Base-by-base conservation (phyloP, 2,113 vertebrate species). In the Alethe castanea region DNA sequence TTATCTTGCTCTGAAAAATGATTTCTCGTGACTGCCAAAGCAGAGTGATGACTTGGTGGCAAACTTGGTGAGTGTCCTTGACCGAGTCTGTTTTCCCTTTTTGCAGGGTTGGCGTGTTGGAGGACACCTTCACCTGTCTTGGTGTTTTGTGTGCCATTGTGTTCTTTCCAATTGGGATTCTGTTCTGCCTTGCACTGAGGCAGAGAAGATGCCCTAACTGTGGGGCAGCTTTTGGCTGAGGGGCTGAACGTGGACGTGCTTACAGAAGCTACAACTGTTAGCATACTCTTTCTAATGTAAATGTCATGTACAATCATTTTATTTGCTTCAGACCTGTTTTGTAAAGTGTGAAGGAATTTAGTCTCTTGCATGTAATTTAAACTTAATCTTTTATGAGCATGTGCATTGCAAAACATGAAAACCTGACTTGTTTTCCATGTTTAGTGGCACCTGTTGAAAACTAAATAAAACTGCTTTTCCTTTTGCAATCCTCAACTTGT, bases 141-240 rank as follows among this genome's bases (percentile, higher is more conserved):
- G 99, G 99, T 64, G 98, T 99, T 97, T 82, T 99, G 87, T 98
- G 99, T 95, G 99, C 99, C 98, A 99, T 99, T 96, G 97, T 99
- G 87, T 98, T 99, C 97, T 99, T 99, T 94, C 99, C 99, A 14
- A 98, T 99, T 86, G 99, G 99, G 59, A 98, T 99, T 95, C 98
- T 99, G 88, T 99, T 99, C 98, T 99, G 99, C 96, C 98, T 99
- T 16, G 99, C 98, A 19, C 97, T 99, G 98, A 98, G 99, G 95
- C 99, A 99, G 98, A 98, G 99, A 95, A 98, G 98, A 96, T 99
- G 99, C 97, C 99, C 99, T 53, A 99, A 99, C 98, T 99, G 99
- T 56, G 99, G 99, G 52, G 99, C 99, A 72, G 98, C 98, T 76
- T 99, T 99, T 56, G 98, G 98, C 85, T 99, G 98, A 98, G 95